Conservation (phyloP, 2,113 vertebrate genomes). For the Microcebus jonahi region DNA sequence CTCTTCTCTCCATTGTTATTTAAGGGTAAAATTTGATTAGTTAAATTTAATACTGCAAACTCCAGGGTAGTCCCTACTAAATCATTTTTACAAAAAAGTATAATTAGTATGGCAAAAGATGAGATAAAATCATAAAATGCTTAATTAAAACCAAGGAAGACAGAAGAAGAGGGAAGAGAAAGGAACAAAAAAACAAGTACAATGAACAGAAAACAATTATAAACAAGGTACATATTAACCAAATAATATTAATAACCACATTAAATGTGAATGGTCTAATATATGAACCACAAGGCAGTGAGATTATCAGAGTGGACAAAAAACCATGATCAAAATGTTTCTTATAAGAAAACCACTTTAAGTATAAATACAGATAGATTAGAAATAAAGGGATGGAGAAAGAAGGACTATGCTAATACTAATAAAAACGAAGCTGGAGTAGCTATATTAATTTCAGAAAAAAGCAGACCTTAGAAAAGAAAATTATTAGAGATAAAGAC, state of each 20-base stretch:
- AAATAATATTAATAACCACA: neutral
- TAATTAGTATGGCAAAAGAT: neutral
- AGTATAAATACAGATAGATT: neutral
- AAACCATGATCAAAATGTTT: neutral
- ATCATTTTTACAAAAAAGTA: neutral
- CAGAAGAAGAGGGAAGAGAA: neutral
- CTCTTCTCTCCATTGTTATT: neutral
- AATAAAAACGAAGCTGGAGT: constrained; percentile 1
- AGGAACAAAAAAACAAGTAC: neutral
- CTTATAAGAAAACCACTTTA: neutral
- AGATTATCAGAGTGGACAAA: neutral
- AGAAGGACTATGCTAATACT: neutral
- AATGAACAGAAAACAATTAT: neutral
- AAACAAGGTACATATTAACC: neutral
- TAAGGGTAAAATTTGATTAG: neutral
- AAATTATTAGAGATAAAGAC: neutral
- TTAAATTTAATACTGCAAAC: constrained; percentile 8
- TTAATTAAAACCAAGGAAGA: neutral
- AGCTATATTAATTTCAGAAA: neutral
- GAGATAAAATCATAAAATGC: neutral
- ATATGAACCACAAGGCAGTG: neutral
- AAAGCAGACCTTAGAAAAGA: neutral
- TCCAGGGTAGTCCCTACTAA: neutral
- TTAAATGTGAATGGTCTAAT: neutral
- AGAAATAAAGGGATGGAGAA: neutral